phyloP scores from a whole-genome alignment of 2,888 invertebrate species.

The Leucophenga montana region DNA sequence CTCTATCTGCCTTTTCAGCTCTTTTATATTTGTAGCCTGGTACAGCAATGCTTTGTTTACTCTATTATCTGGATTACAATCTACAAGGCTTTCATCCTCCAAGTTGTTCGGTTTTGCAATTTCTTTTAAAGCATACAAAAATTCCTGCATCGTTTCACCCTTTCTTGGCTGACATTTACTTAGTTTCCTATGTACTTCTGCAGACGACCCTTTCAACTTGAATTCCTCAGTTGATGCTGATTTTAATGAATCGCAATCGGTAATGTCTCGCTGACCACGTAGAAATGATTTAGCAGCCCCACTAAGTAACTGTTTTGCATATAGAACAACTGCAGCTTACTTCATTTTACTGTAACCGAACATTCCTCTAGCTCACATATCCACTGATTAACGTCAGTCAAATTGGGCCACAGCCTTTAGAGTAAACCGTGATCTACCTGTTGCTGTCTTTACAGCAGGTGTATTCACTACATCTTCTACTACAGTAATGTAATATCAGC shows the following conservation, averaged over 20 bases:
- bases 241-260: slow-evolving; percentile 24
- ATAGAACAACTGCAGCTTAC: too few relatives aligned
- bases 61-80: neutral
- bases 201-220: slow-evolving; percentile 7
- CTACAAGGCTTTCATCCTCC: neutral
- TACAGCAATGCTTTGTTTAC: neutral
- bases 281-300: too few relatives aligned
- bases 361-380: too few relatives aligned
- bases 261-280: too few relatives aligned
- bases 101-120: neutral
- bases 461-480: neutral
- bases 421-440: slow-evolving; percentile 27
- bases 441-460: neutral
- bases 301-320: too few relatives aligned
- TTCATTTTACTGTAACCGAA: too few relatives aligned
- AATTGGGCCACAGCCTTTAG: slow-evolving; percentile 32
- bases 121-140: slow-evolving; percentile 37
- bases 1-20: neutral
- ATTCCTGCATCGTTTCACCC: neutral
- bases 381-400: too few relatives aligned
- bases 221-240: slow-evolving; percentile 19
- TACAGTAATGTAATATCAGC: neutral
- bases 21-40: too few relatives aligned
- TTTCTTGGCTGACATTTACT: neutral
- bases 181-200: slow-evolving; percentile 17